phyloP scores from a whole-genome alignment of 2,888 invertebrate species.

The Apamea monoglypha region DNA sequence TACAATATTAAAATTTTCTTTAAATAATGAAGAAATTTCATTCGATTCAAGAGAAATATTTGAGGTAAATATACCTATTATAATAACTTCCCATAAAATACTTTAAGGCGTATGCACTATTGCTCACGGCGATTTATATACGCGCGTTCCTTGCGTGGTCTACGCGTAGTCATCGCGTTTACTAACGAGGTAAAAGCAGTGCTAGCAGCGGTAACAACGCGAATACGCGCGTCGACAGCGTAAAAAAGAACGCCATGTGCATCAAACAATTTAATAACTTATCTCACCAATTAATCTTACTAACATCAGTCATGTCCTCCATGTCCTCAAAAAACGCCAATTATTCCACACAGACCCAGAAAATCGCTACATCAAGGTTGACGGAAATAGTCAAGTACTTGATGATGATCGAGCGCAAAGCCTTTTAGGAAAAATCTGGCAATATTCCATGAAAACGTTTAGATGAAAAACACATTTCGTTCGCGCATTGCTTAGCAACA shows the following conservation, averaged over 20 bases:
- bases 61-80: neutral
- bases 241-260: neutral
- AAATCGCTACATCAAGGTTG: slow-evolving; percentile 52
- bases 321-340: neutral
- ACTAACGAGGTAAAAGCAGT: neutral
- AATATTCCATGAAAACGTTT: slow-evolving; percentile 44
- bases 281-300: neutral
- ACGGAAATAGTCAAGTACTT: slow-evolving; percentile 37
- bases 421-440: slow-evolving; percentile 55
- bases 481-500: slow-evolving; percentile 44
- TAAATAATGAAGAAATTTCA: no score
- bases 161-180: neutral
- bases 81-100: neutral
- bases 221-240: neutral
- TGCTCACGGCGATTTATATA: no score
- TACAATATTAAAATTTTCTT: no score
- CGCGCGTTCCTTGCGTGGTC: no score
- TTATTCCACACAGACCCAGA: neutral
- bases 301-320: neutral
- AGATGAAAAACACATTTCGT: slow-evolving; percentile 42
- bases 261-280: no score
- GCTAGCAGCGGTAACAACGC: neutral
- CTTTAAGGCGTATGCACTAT: neutral
- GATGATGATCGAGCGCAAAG: slow-evolving; percentile 48
- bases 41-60: neutral